Percentiles rank a stretch among this genome's conserved stretches.
phyloP scores from a whole-genome alignment of 1,140 invertebrate genomes.

The Heliconius eleuchia region DNA sequence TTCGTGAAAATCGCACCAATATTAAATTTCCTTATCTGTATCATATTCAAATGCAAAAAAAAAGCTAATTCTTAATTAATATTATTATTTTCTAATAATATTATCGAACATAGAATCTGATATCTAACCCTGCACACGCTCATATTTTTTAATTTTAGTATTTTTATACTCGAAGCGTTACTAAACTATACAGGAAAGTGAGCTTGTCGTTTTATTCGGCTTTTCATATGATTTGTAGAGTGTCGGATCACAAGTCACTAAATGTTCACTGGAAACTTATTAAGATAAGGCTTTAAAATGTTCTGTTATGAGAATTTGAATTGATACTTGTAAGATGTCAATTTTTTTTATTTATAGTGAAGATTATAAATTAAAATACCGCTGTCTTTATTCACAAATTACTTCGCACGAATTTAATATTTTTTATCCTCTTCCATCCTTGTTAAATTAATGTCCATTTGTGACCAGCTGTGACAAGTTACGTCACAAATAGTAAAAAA shows the following conservation, averaged over 20 bases:
- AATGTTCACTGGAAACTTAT: conserved; percentile 6
- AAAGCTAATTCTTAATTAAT: not conserved
- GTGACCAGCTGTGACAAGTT: no score
- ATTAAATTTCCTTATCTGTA: not conserved
- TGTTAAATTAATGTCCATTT: no score
- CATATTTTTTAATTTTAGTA: conserved; percentile 61
- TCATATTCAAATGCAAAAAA: not conserved
- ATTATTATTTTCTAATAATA: not conserved
- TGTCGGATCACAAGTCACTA: conserved; percentile 13
- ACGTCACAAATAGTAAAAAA: no score
- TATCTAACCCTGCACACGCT: conserved; percentile 30
- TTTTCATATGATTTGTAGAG: conserved; percentile 49
- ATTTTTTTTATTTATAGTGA: not conserved
- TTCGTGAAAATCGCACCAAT: no score
- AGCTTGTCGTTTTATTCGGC: conserved; percentile 66
- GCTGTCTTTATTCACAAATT: no score
- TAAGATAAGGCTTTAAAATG: conserved; percentile 6
- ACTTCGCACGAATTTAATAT: no score
- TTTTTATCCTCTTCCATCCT: no score
- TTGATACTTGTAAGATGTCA: not conserved
- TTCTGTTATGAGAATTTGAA: not conserved
- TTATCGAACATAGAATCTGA: not conserved
- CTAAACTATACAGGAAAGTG: conserved; percentile 74
- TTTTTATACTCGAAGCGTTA: conserved; percentile 71
- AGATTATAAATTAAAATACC: no score